phyloP scores from a whole-genome alignment of 2,888 invertebrate species.

The Meta bourneti region DNA sequence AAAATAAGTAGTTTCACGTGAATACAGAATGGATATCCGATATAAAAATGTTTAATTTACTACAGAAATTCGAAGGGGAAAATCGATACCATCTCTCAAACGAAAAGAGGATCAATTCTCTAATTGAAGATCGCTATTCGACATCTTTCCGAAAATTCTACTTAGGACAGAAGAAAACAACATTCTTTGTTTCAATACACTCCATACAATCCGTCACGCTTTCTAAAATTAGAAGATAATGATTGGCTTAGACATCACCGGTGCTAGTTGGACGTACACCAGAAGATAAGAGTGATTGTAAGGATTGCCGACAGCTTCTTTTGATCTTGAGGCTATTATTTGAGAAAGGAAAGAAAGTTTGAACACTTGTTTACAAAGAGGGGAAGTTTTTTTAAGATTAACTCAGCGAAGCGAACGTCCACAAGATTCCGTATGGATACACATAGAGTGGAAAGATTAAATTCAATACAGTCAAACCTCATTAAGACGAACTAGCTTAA shows the following conservation, averaged over 20 bases:
- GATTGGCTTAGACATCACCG: neutral
- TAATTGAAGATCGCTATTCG: too few species aligned
- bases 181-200: neutral
- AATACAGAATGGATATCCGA: neutral
- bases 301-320: slow-evolving; percentile 3
- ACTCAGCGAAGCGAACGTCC: too few species aligned
- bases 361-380: neutral
- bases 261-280: slow-evolving; percentile 8
- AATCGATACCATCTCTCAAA: neutral
- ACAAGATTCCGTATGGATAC: too few species aligned
- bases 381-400: too few species aligned
- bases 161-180: neutral
- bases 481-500: too few species aligned
- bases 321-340: slow-evolving; percentile 1
- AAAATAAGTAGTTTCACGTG: too few species aligned
- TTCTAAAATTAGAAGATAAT: slow-evolving; percentile 22
- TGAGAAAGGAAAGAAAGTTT: neutral
- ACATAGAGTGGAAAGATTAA: too few species aligned
- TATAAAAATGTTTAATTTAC: neutral
- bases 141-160: neutral
- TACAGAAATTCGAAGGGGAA: neutral
- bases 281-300: slow-evolving; percentile 14
- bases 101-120: too few species aligned
- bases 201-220: slow-evolving; percentile 3
- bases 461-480: too few species aligned